Base-by-base conservation (phyloP, 2,113 vertebrate species). In the Zosterops hypoxanthus region DNA sequence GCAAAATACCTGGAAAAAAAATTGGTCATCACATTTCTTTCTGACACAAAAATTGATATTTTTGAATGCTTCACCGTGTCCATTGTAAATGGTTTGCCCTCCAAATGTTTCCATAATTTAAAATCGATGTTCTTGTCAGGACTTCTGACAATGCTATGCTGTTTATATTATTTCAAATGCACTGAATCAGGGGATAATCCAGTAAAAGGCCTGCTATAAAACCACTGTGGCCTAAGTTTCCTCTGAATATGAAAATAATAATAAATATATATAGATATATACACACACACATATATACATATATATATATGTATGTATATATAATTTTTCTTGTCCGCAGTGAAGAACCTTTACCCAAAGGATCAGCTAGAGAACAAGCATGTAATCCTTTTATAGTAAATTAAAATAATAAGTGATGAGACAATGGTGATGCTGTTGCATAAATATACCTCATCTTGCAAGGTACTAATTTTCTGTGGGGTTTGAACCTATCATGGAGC, bases 231-330 rank as follows among this genome's bases (percentile, higher is more conserved):
- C 33, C 6, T 39, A 64, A 76, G 18, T 39, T 63, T 76, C 53
- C 78, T 84, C 60, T 61, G 47, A 90, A 56, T 61, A 64, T 15
- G 29, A 55, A 85, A 52, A 68, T 59, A 66, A 52, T 11, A 44
- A 57, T 42, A 33, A 42, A 64, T 56, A 55, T 13, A 3, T 26
- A 12, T 49, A 8, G 4, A 22, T 21, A 21, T 4, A 41, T 5
- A 46, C 4, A 61, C 2, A 25, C 4, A 44, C 9, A 13, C 10
- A 31, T 6, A 36, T 1, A 33, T 2, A 39, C 39, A 53, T 0
- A 25, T 5, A 50, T 8, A 23, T 3, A 20, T 23, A 25, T 36
- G 17, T 41, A 42, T 29, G 11, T 18, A 19, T 20, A 9, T 39
- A 36, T 33, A n/a, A 39, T 17, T 75, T 50, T 33, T 49, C 8